Base-by-base conservation (phyloP, 2,888 invertebrate genomes). In the Coleophora deauratella region DNA sequence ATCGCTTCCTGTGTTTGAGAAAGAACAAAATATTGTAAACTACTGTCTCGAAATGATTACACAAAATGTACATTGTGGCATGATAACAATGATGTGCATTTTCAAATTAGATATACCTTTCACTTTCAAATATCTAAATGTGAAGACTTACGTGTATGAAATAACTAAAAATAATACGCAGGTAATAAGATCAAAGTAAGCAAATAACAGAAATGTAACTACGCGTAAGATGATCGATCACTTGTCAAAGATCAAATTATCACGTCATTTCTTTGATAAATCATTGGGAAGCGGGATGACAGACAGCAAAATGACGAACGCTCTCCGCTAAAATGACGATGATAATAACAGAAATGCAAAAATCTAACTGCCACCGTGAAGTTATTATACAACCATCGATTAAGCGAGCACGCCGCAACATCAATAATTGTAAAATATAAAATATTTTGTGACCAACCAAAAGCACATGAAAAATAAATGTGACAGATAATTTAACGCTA, bases 351-450 rank as follows among this genome's bases (percentile, higher is more conserved):
- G 56, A 63, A 63, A 70, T 65, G 60, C 57, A 67, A 69, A 67
- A 69, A 67, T 66, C 62, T 62, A 67, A 74, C 66, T 63, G 50
- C 44, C 48, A 21, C 21, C 21, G 21, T 51, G 51, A 46, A 12
- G 27, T 37, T 55, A 57, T 75, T 75, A 71, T 63, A 66, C 68
- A 77, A 79, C 62, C 54, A 47, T 55, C 58, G 70, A 78, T 75
- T 72, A 72, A 57, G 50, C 55, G 52, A 55, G 55, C 68, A 67
- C 59, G 63, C 65, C 50, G 54, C 47, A 59, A 58, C 57, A 63
- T 58, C 52, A 49, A 56, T 48, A 55, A 67, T 68, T 71, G 56
- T 60, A 48, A 62, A 61, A 66, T n/a, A n/a, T n/a, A 59, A 50
- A 51, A 57, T 58, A 51, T 8, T 15, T 21, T 21, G 6, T 39